Percentiles rank a stretch among this genome's conserved stretches.
phyloP scores from a whole-genome alignment of 2,888 invertebrate genomes.

The Trichogramma evanescens region DNA sequence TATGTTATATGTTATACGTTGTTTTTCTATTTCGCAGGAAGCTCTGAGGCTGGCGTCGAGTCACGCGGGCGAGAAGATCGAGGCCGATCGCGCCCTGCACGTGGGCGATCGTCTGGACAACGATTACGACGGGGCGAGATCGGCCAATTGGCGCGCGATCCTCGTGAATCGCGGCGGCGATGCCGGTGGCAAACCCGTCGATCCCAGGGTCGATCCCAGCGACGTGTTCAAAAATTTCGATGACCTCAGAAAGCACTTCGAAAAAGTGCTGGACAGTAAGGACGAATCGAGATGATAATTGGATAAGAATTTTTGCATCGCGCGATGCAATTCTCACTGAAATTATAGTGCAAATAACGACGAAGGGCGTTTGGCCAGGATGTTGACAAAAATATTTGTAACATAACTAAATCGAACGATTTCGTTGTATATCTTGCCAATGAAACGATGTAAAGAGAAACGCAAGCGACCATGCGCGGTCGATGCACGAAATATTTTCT shows the following conservation, averaged over 20 bases:
- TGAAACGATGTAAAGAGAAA: too few species aligned
- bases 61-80: slow-evolving; percentile 18
- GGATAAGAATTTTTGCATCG: too few species aligned
- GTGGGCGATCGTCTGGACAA: slow-evolving; percentile 71
- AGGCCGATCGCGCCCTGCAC: slow-evolving; percentile 65
- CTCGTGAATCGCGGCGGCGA: slow-evolving; percentile 37
- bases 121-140: slow-evolving; percentile 72
- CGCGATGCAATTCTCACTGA: too few species aligned
- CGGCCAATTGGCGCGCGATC: slow-evolving; percentile 69
- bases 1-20: neutral
- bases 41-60: slow-evolving; percentile 53
- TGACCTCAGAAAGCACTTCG: slow-evolving; percentile 32
- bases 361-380: too few species aligned
- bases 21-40: slow-evolving; percentile 21
- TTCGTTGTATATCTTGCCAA: too few species aligned
- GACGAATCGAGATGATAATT: too few species aligned
- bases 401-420: too few species aligned
- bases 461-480: too few species aligned
- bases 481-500: too few species aligned
- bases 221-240: slow-evolving; percentile 30
- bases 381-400: too few species aligned
- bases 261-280: slow-evolving; percentile 14
- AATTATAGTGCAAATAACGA: too few species aligned
- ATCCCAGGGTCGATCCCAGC: slow-evolving; percentile 14
- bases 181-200: slow-evolving; percentile 14